Conservation (phyloP, 2,888 invertebrate genomes). For the Epirrhoe tristata region DNA sequence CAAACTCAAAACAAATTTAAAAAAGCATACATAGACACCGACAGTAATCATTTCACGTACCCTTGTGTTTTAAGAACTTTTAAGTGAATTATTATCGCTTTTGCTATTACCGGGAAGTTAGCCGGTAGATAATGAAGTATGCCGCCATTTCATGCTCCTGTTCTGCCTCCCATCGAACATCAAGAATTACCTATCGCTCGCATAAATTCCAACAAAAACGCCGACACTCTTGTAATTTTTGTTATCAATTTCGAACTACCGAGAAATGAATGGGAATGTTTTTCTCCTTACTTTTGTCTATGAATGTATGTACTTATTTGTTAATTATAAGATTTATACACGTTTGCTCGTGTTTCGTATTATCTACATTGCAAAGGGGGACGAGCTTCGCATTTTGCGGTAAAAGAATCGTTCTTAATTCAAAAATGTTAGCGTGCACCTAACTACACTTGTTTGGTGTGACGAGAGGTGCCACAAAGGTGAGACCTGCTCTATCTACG, state of each 20-base stretch:
- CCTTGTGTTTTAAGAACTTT: slow-evolving; percentile 55
- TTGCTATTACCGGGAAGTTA: slow-evolving; percentile 48
- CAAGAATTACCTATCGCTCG: slow-evolving; percentile 13
- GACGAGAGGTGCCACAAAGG: slow-evolving; percentile 61
- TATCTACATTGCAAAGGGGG: neutral
- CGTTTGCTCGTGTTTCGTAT: slow-evolving; percentile 1
- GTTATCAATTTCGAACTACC: slow-evolving; percentile 17
- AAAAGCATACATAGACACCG: slow-evolving; percentile 46
- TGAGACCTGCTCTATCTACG: slow-evolving; percentile 69
- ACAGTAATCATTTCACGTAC: slow-evolving; percentile 51
- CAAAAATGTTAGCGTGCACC: slow-evolving; percentile 48
- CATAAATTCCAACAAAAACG: slow-evolving; percentile 18
- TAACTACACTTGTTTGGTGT: slow-evolving; percentile 52
- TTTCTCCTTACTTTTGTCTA: neutral
- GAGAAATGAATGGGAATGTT: slow-evolving; percentile 8
- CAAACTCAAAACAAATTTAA: slow-evolving; percentile 58
- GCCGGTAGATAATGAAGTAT: slow-evolving; percentile 50
- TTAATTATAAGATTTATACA: no score
- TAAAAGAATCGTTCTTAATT: slow-evolving; percentile 49
- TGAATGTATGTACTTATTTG: no score
- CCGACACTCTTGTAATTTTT: slow-evolving; percentile 23
- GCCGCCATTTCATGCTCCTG: slow-evolving; percentile 15
- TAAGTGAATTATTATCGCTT: slow-evolving; percentile 53
- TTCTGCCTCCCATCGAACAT: slow-evolving; percentile 16
- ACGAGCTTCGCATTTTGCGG: slow-evolving; percentile 15